phyloP scores from a whole-genome alignment of 2,113 vertebrate species.

The Noctilio leporinus region DNA sequence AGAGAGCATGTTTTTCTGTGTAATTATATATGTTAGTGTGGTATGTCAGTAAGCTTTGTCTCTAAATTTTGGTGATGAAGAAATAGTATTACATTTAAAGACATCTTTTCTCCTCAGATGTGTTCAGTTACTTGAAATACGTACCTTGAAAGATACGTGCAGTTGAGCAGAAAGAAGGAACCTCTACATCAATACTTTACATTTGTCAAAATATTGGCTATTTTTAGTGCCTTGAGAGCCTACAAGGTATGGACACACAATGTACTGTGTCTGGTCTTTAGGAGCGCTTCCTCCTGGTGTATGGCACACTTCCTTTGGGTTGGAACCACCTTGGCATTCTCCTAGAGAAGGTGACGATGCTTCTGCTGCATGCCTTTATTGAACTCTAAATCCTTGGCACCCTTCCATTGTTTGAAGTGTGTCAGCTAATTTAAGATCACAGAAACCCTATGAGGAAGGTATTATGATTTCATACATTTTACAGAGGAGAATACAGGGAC shows the following conservation, averaged over 20 bases:
- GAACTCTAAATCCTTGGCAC: background rate
- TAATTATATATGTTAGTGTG: background rate
- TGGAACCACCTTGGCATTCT: background rate
- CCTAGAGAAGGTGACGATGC: background rate
- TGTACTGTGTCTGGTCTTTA: background rate
- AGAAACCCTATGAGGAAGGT: background rate
- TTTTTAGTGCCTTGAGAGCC: conserved; percentile 15
- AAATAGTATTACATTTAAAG: background rate
- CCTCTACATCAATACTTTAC: background rate
- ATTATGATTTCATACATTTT: background rate
- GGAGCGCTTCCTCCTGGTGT: background rate
- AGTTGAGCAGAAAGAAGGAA: conserved; percentile 11
- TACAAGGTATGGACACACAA: background rate
- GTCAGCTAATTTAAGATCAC: background rate
- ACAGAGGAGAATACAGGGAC: background rate
- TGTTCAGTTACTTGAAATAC: background rate
- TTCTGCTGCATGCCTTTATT: background rate
- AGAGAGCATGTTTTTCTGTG: background rate
- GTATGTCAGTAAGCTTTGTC: background rate
- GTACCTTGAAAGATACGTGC: background rate
- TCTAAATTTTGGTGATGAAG: background rate
- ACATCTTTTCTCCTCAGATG: background rate
- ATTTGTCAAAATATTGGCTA: conserved; percentile 34
- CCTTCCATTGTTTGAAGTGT: background rate
- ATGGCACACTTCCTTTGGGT: background rate